Conservation (phyloP, 1,140 invertebrate genomes). For the Danaus plexippus region DNA sequence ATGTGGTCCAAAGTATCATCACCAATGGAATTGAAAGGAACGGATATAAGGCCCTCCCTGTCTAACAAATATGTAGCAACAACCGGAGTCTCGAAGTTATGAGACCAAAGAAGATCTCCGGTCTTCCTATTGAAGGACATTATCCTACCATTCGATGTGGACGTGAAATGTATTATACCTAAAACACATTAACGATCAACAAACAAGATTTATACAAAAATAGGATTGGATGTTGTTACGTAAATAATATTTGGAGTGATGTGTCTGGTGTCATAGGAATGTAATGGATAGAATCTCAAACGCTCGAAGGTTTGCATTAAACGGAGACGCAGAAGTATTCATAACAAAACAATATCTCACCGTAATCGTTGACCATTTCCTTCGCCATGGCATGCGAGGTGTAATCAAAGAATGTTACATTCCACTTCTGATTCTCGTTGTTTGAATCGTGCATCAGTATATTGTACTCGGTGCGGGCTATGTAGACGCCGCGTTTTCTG, state of each 20-base stretch:
- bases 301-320: too few relatives aligned
- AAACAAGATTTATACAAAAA: slow-evolving; percentile 8
- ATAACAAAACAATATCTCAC: slow-evolving; percentile 66
- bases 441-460: slow-evolving; percentile 94
- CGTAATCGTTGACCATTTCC: slow-evolving; percentile 85
- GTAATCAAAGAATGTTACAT: slow-evolving; percentile 95
- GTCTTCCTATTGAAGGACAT: slow-evolving; percentile 83
- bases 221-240: too few relatives aligned
- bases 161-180: slow-evolving; percentile 91
- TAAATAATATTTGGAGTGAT: too few relatives aligned
- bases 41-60: slow-evolving; percentile 82
- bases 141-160: slow-evolving; percentile 88
- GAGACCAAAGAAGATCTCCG: slow-evolving; percentile 88
- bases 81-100: slow-evolving; percentile 89
- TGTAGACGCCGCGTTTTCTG: slow-evolving; percentile 77
- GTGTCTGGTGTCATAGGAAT: too few relatives aligned
- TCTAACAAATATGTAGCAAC: slow-evolving; percentile 91
- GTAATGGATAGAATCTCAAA: too few relatives aligned
- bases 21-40: slow-evolving; percentile 93
- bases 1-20: slow-evolving; percentile 86
- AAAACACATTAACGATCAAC: slow-evolving; percentile 36
- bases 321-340: too few relatives aligned
- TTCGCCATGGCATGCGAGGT: slow-evolving; percentile 82
- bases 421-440: slow-evolving; percentile 85
- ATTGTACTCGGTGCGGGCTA: slow-evolving; percentile 94